Evolutionary conservation across 2,797 vertebrate genomes (phyloP), one percentile per base, ranked within the genome.

Genomic region (Muraenolepis orangiensis): DNA sequence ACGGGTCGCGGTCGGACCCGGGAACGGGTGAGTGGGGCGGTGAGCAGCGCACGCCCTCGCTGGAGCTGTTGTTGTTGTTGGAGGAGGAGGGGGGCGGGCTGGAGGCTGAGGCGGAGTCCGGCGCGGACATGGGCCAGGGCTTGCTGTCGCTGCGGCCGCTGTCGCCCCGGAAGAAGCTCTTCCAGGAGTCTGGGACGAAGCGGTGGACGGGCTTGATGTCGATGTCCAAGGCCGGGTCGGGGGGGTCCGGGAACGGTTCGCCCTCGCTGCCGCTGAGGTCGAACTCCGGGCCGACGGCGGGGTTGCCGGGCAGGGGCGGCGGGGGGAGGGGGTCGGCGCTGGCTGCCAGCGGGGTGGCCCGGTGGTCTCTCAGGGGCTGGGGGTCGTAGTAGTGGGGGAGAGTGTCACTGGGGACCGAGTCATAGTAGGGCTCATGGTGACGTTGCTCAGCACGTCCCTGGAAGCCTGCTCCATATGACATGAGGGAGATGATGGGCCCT

Each of bases 171-270:
- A 97, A 97, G 76, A 97, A 95, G 83, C 93, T 93, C 86, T 97
- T 97, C 95, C 95, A 95, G 38, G 91, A 97, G 87, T 97, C 95
- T 0, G 97, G 97, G 81, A 98, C 91, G 82, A 98, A 98, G 71
- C 96, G 95, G 74, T 96, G 93, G 0, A 98, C 92, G 0, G 97
- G 97, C 81, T 98, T 97, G 32, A 97, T 93, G 76, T 97, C 94
- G 0, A 95, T 84, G 0, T 90, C 88, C 0, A 90, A 85, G 71
- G 90, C 81, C 0, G 4, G 13, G 0, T 87, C 85, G 0, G 11
- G 68, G 0, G 4, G 13, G 0, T 87, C 85, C 0, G 12, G 69
- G 16, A 88, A 78, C 0, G 77, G 70, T 66, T 88, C 83, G 23
- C 84, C 91, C 71, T 95, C 94, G 6, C 89, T 92, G 80, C 91